Conservation (phyloP, 2,797 vertebrate genomes). For the Remorina albescens region DNA sequence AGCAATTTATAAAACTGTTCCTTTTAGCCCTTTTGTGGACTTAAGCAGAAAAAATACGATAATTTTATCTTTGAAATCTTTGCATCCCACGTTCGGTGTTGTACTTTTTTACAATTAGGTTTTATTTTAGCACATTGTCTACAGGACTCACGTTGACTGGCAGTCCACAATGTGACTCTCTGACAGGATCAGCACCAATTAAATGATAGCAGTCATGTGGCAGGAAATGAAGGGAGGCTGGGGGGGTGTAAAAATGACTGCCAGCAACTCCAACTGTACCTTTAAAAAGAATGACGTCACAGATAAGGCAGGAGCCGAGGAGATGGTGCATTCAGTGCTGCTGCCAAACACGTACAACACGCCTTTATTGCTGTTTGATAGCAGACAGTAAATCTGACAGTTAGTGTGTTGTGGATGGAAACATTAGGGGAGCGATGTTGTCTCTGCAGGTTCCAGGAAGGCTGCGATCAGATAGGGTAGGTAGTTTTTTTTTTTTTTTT, state of each 20-base stretch:
- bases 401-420: constrained; percentile 5
- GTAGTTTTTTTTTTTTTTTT: background rate
- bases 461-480: constrained; percentile 21
- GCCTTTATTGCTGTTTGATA: constrained; percentile 35
- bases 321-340: background rate
- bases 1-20: no score
- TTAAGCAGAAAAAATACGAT: no score
- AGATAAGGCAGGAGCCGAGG: constrained; percentile 26
- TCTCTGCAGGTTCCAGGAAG: constrained; percentile 26
- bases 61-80: no score
- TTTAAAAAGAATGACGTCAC: constrained; percentile 1
- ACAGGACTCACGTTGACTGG: background rate
- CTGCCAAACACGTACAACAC: constrained; percentile 27
- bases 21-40: no score
- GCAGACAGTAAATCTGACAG: constrained; percentile 29
- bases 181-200: constrained; percentile 12
- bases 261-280: background rate
- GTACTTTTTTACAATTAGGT: no score
- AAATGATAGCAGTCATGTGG: constrained; percentile 18
- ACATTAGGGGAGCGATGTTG: background rate
- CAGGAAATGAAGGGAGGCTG: constrained; percentile 26
- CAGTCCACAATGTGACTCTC: background rate
- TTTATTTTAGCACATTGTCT: no score
- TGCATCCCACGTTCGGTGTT: no score
- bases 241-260: constrained; percentile 13